A percentile compares a stretch with the other conserved stretches of the same genome.
Conservation (phyloP, 2,888 invertebrate species). For the Drosophila picticornis region DNA sequence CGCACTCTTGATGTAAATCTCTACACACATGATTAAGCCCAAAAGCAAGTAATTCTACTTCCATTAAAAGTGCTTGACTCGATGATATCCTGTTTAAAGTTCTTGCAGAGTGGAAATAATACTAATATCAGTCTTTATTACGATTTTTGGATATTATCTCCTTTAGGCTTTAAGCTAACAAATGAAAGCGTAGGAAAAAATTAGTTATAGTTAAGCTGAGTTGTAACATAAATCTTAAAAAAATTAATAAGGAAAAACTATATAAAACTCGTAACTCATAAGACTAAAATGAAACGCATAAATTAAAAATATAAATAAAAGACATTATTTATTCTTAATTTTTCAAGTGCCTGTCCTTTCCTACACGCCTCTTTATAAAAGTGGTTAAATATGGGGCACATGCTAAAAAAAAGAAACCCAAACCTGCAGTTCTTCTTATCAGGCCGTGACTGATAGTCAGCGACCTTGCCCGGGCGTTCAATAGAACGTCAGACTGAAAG, state of each 20-base stretch:
- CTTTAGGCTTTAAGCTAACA: background rate
- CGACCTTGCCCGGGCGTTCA: constrained; percentile 50
- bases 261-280: background rate
- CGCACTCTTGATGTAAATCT: constrained; percentile 28
- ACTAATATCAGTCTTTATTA: background rate
- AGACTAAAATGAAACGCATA: background rate
- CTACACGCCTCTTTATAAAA: too few relatives aligned
- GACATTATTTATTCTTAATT: background rate
- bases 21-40: constrained; percentile 47
- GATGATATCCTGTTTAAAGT: background rate
- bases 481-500: background rate
- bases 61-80: background rate
- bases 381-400: background rate
- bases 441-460: constrained; percentile 48
- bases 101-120: background rate
- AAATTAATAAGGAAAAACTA: background rate
- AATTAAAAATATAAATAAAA: background rate
- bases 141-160: background rate
- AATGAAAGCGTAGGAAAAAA: background rate
- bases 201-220: background rate
- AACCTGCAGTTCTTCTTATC: constrained; percentile 38
- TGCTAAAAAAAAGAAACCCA: background rate
- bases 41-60: background rate
- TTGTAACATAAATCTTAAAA: background rate
- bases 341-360: background rate